phyloP scores from a whole-genome alignment of 2,113 vertebrate species.

The Reinhardtius hippoglossoides region DNA sequence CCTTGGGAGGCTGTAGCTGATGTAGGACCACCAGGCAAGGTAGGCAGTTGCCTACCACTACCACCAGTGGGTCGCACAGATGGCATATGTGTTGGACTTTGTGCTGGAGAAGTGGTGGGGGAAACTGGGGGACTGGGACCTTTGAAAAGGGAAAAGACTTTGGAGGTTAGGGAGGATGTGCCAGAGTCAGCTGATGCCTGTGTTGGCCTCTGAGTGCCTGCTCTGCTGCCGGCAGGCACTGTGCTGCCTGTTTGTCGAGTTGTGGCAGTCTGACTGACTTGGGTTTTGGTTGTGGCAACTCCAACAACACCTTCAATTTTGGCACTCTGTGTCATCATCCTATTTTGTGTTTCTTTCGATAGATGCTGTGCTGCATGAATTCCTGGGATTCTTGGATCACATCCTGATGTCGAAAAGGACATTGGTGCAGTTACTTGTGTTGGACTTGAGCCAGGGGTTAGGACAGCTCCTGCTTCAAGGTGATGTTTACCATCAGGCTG shows the following conservation, averaged over 20 bases:
- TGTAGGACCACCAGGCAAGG: slow-evolving; percentile 62
- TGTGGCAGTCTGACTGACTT: slow-evolving; percentile 67
- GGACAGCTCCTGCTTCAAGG: slow-evolving; percentile 88
- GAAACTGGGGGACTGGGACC: slow-evolving; percentile 90
- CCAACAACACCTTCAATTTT: slow-evolving; percentile 82
- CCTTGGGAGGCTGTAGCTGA: slow-evolving; percentile 87
- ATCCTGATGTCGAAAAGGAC: slow-evolving; percentile 85
- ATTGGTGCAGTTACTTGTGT: slow-evolving; percentile 92
- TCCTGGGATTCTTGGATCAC: slow-evolving; percentile 85
- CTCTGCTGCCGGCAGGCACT: slow-evolving; percentile 54
- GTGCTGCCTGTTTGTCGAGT: slow-evolving; percentile 58
- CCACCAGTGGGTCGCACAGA: slow-evolving; percentile 57
- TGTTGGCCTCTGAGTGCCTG: slow-evolving; percentile 57
- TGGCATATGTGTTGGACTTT: slow-evolving; percentile 86
- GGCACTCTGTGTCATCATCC: slow-evolving; percentile 86
- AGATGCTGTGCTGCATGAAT: slow-evolving; percentile 93
- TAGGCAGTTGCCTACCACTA: slow-evolving; percentile 67
- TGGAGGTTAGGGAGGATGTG: slow-evolving; percentile 77
- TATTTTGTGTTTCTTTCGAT: slow-evolving; percentile 90
- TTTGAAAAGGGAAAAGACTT: slow-evolving; percentile 88
- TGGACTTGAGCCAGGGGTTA: slow-evolving; percentile 96
- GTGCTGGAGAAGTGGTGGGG: slow-evolving; percentile 87
- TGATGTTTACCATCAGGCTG: slow-evolving; percentile 86
- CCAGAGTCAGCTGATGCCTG: slow-evolving; percentile 76
- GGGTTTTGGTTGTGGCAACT: slow-evolving; percentile 74